A percentile compares a stretch with the other conserved stretches of the same genome.
These are phyloP conservation scores for Anguilla obscura DNA, from an alignment of 2,797 vertebrate genomes.

Conservation along the genomic window DNA sequence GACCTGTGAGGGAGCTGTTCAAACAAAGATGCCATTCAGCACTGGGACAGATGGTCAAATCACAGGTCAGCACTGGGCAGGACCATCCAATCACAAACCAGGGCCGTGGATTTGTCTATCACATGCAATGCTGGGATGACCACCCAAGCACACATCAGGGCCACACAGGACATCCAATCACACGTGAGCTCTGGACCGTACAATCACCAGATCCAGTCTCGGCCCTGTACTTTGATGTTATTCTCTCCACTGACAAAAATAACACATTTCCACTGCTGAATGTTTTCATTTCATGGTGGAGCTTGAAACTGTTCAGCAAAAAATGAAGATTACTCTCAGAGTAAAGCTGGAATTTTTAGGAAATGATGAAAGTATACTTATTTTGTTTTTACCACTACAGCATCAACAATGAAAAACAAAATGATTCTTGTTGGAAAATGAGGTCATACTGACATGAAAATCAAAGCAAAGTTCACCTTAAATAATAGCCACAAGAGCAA, in stretches of 20 bases:
- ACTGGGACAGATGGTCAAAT: conserved; percentile 63
- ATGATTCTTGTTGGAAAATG: too few species aligned
- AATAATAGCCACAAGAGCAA: too few species aligned
- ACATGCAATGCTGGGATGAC: conserved; percentile 30
- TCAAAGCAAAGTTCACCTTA: too few species aligned
- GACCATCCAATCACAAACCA: not conserved
- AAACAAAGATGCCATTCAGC: conserved; percentile 73
- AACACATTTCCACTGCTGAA: conserved; percentile 61
- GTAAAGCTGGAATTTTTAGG: conserved; percentile 71
- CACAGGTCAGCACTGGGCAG: conserved; percentile 33
- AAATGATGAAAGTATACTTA: conserved; percentile 74
- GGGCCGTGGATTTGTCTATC: not conserved
- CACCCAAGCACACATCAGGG: not conserved
- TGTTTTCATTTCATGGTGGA: conserved; percentile 81
- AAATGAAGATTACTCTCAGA: conserved; percentile 70
- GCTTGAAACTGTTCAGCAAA: conserved; percentile 84
- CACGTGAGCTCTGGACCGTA: conserved; percentile 28
- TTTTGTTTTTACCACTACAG: conserved; percentile 52
- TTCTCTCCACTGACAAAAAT: not conserved
- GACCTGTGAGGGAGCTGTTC: conserved; percentile 95
- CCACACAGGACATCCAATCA: conserved; percentile 67
- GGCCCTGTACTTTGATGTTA: not conserved
- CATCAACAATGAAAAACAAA: not conserved
- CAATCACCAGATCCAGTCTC: not conserved
- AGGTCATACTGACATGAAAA: too few species aligned